Percentiles rank a stretch among this genome's conserved stretches.
Conservation (phyloP, 2,113 vertebrate species). For the Bagarius yarrelli region DNA sequence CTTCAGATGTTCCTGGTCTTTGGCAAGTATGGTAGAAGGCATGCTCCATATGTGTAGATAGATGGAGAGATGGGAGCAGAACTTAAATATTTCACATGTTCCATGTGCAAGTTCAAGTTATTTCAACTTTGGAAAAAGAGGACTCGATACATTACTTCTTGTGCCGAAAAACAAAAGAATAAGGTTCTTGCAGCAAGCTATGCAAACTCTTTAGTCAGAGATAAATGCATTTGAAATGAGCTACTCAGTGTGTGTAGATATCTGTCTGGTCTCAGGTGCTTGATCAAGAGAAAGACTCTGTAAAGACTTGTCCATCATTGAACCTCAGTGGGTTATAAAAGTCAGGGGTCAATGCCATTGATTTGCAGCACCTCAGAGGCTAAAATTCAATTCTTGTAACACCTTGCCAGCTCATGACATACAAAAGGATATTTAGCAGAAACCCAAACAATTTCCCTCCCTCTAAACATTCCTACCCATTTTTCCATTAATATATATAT, state of each 20-base stretch:
- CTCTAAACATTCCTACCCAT: neutral
- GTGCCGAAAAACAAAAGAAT: neutral
- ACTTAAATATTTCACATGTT: constrained; percentile 25
- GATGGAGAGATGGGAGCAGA: neutral
- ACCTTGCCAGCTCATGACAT: constrained; percentile 45
- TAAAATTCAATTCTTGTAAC: constrained; percentile 53
- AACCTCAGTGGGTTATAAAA: constrained; percentile 53
- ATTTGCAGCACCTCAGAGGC: constrained; percentile 50
- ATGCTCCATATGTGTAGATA: too few relatives aligned
- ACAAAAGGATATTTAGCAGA: constrained; percentile 42
- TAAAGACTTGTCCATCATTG: constrained; percentile 50
- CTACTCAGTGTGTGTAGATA: constrained; percentile 22
- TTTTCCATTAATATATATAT: too few relatives aligned
- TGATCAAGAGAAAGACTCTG: constrained; percentile 49
- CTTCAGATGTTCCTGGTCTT: constrained; percentile 12
- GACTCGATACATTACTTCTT: constrained; percentile 18
- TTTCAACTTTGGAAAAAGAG: constrained; percentile 1
- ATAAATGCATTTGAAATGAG: neutral
- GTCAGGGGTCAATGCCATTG: constrained; percentile 55
- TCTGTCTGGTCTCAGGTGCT: constrained; percentile 34
- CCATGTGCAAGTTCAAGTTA: constrained; percentile 22
- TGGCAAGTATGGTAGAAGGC: constrained; percentile 13
- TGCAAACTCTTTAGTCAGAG: neutral
- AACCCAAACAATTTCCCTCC: constrained; percentile 24
- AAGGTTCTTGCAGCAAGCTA: neutral